These are phyloP conservation scores for Amiota communis DNA, from an alignment of 2,888 invertebrate species.

Conservation along the genomic window DNA sequence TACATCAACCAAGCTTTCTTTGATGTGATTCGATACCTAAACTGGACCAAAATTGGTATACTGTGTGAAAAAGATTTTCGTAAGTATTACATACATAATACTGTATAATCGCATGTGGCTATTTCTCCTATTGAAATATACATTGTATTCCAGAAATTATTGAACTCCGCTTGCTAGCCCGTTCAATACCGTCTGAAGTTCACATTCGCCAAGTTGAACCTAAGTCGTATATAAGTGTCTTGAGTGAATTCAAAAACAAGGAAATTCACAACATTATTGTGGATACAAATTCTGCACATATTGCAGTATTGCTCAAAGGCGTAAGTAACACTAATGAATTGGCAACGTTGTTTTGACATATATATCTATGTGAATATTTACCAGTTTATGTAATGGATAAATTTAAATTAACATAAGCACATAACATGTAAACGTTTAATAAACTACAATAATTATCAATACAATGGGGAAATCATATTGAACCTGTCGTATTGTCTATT, in stretches of 20 bases:
- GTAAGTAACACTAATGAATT: conserved; percentile 74
- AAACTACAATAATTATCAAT: too few relatives aligned
- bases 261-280: conserved; percentile 85
- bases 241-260: conserved; percentile 85
- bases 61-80: conserved; percentile 86
- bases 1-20: conserved; percentile 82
- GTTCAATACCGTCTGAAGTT: conserved; percentile 80
- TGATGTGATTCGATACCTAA: conserved; percentile 84
- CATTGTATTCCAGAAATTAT: conserved; percentile 58
- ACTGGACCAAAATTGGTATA: conserved; percentile 87
- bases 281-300: conserved; percentile 82
- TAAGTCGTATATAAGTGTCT: conserved; percentile 81
- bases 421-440: too few relatives aligned
- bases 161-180: conserved; percentile 80
- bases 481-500: too few relatives aligned
- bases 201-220: conserved; percentile 80
- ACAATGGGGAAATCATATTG: too few relatives aligned
- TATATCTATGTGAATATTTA: too few relatives aligned
- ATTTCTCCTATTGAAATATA: neutral
- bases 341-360: neutral
- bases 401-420: too few relatives aligned
- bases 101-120: conserved; percentile 42
- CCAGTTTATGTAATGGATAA: too few relatives aligned
- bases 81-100: conserved; percentile 64
- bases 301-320: conserved; percentile 83